These are phyloP conservation scores for Ailurus styani DNA, from an alignment of 2,113 vertebrate species.

Conservation along the genomic window DNA sequence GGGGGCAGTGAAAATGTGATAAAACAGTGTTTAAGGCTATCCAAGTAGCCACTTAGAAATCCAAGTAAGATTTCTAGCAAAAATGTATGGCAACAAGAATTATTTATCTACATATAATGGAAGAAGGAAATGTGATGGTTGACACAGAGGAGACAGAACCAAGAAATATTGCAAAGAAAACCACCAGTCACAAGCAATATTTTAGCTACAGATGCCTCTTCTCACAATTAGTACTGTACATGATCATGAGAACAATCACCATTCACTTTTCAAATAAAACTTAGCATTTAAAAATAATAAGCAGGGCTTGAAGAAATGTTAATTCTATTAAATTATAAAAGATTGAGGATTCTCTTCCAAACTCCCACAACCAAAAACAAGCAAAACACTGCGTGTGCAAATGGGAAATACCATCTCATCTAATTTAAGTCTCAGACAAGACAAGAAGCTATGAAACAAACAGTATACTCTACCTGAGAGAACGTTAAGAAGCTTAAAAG, in stretches of 20 bases:
- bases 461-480: neutral
- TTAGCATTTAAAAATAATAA: neutral
- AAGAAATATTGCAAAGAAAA: constrained; percentile 15
- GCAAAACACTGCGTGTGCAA: neutral
- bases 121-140: neutral
- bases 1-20: neutral
- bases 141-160: neutral
- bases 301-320: neutral
- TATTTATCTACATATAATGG: neutral
- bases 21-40: neutral
- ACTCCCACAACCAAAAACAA: neutral
- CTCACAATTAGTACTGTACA: neutral
- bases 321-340: neutral
- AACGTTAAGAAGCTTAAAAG: neutral
- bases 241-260: neutral
- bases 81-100: neutral
- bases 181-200: neutral
- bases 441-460: neutral
- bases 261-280: constrained; percentile 34
- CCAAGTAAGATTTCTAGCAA: neutral
- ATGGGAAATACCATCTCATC: neutral
- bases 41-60: neutral
- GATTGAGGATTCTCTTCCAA: neutral
- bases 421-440: constrained; percentile 10
- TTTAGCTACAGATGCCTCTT: neutral